phyloP scores from a whole-genome alignment of 2,113 vertebrate species.

The Odobenus rosmarus region DNA sequence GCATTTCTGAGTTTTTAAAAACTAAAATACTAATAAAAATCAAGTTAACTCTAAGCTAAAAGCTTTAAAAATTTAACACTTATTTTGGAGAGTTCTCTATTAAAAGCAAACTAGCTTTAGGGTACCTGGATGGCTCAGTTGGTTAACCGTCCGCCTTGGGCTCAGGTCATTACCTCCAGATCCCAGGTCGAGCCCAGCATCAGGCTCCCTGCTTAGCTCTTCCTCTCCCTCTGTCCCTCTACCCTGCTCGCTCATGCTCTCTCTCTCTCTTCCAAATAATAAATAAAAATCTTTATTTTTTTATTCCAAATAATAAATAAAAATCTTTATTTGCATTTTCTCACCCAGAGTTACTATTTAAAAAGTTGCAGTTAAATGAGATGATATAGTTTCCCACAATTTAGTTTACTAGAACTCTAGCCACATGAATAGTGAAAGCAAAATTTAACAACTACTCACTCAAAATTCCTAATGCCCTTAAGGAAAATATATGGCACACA shows the following conservation, averaged over 20 bases:
- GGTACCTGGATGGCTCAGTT: not conserved
- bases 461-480: constrained; percentile 29
- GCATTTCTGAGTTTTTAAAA: not conserved
- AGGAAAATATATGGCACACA: not conserved
- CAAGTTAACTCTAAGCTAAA: not conserved
- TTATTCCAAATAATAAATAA: not conserved
- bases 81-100: not conserved
- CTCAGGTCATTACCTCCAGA: not conserved
- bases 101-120: constrained; percentile 28
- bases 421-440: not conserved
- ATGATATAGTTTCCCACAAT: not conserved
- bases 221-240: not conserved
- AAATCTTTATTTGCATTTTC: not conserved
- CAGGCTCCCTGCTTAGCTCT: not conserved
- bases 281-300: not conserved
- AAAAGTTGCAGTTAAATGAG: not conserved
- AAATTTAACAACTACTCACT: not conserved
- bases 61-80: not conserved
- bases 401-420: constrained; percentile 23
- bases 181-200: not conserved
- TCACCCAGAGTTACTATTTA: not conserved
- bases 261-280: not conserved
- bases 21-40: constrained; percentile 12
- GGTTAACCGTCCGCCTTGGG: not conserved
- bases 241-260: not conserved